A percentile compares a stretch with the other conserved stretches of the same genome.
Conservation (phyloP, 2,888 invertebrate genomes). For the Cantharis nigra region DNA sequence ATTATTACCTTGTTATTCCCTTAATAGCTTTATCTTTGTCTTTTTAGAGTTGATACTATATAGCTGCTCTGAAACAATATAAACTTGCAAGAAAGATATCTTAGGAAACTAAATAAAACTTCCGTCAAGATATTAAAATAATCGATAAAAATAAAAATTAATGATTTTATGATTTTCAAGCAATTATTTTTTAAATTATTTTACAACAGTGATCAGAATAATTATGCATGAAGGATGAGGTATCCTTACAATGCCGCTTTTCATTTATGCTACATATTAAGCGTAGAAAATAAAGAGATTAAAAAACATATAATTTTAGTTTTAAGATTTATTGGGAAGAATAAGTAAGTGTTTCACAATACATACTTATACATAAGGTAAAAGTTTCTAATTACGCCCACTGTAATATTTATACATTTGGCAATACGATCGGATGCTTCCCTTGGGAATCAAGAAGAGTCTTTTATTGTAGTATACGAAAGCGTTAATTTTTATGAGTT, state of each 20-base stretch:
- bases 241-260: neutral
- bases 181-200: neutral
- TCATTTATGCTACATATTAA: neutral
- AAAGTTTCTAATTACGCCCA: neutral
- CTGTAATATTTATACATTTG: neutral
- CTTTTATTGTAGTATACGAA: neutral
- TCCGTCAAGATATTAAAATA: neutral
- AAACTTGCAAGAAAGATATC: neutral
- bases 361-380: neutral
- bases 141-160: neutral
- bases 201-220: neutral
- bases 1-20: slow-evolving; percentile 69
- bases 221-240: neutral
- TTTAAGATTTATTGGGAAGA: neutral
- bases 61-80: neutral
- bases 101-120: neutral
- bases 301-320: neutral
- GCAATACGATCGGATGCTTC: neutral
- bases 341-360: neutral
- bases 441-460: neutral
- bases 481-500: neutral
- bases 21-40: slow-evolving; percentile 47
- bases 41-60: slow-evolving; percentile 23
- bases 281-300: neutral
- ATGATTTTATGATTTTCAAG: neutral